These are phyloP conservation scores for Drosophila anceps DNA, from an alignment of 2,888 invertebrate species.

Conservation along the genomic window DNA sequence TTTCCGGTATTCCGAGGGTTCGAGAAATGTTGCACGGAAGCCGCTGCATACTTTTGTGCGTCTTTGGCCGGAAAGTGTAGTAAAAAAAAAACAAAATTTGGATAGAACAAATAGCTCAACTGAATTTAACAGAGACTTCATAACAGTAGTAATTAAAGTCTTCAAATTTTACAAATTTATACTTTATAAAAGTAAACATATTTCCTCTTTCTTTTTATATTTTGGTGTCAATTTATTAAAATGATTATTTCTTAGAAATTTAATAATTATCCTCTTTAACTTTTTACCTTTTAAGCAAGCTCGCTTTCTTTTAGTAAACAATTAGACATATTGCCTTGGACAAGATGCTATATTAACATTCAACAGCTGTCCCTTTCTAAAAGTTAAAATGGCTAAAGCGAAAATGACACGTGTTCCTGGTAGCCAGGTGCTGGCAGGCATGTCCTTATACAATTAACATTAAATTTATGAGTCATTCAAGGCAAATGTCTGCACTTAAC, in stretches of 20 bases:
- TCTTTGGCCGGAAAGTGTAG: not conserved
- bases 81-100: not conserved
- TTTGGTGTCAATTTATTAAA: not conserved
- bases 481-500: constrained; percentile 47
- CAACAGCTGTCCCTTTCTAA: constrained; percentile 16
- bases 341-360: constrained; percentile 33
- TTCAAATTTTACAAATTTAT: too few species aligned
- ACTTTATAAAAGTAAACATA: too few species aligned
- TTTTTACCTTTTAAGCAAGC: not conserved
- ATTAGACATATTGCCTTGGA: not conserved
- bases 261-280: not conserved
- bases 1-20: not conserved
- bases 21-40: constrained; percentile 1
- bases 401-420: constrained; percentile 13
- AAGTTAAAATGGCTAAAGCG: constrained; percentile 20
- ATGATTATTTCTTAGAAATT: not conserved
- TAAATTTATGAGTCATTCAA: constrained; percentile 69
- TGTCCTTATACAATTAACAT: constrained; percentile 67
- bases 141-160: too few species aligned
- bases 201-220: not conserved
- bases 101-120: not conserved
- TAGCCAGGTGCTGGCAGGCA: constrained; percentile 40
- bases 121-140: not conserved
- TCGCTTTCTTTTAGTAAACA: not conserved
- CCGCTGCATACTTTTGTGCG: constrained; percentile 38